Conservation (phyloP, 37 sponge, comb jelly and placozoan species). For the Spongilla lacustris region DNA sequence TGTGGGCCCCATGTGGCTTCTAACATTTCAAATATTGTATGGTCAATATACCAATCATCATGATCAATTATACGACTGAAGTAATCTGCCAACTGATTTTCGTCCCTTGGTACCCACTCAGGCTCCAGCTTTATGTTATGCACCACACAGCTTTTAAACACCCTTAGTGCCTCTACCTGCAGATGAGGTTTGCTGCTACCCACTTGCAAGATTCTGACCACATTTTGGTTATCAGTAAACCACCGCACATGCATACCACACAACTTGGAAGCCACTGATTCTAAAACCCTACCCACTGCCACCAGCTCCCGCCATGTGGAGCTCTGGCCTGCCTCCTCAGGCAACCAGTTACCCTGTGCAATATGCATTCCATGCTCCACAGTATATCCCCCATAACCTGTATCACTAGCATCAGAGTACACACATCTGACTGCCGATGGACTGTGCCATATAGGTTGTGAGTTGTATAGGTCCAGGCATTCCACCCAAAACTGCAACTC, state of each 20-base stretch:
- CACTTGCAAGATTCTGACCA: slow-evolving; percentile 12
- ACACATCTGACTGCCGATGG: slow-evolving; percentile 33
- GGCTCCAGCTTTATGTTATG: slow-evolving; percentile 12
- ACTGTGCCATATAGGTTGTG: slow-evolving; percentile 14
- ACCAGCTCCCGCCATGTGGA: slow-evolving; percentile 42
- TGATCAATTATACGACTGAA: slow-evolving; percentile 18
- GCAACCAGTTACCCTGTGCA: slow-evolving; percentile 23
- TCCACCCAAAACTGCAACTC: too few species aligned
- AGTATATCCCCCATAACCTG: slow-evolving; percentile 45
- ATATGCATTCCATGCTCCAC: background rate
- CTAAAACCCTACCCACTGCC: slow-evolving; percentile 12
- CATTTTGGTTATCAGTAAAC: slow-evolving; percentile 51
- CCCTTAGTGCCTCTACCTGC: slow-evolving; percentile 16
- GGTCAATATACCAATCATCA: slow-evolving; percentile 35
- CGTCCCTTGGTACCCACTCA: slow-evolving; percentile 34
- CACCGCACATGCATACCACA: background rate
- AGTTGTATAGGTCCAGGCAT: slow-evolving; percentile 11
- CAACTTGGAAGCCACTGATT: background rate
- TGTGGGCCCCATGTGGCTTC: slow-evolving; percentile 47
- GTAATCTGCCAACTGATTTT: slow-evolving; percentile 31
- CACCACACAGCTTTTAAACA: background rate
- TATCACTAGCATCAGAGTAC: slow-evolving; percentile 50
- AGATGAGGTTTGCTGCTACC: slow-evolving; percentile 16
- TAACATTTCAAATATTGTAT: background rate
- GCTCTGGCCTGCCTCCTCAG: background rate